Conservation (phyloP, 2,888 invertebrate genomes). For the Tuberolachnus salignus region DNA sequence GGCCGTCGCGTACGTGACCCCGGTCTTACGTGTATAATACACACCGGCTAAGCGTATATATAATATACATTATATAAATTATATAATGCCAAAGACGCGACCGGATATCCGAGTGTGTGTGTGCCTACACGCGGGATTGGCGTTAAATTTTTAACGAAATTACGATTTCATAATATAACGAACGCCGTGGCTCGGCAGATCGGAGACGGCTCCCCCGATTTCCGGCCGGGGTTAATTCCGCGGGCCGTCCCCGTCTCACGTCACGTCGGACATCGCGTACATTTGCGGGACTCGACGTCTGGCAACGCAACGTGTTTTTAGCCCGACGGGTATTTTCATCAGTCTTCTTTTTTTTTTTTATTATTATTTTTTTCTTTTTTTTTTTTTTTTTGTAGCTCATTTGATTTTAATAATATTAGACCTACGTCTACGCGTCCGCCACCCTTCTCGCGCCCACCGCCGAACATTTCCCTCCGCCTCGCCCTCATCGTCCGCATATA, state of each 20-base stretch:
- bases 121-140: too few species aligned
- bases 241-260: background rate
- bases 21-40: too few species aligned
- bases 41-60: too few species aligned
- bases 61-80: too few species aligned
- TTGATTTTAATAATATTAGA: conserved; percentile 29
- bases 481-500: too few species aligned
- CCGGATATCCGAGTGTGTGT: too few species aligned
- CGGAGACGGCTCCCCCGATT: conserved; percentile 25
- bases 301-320: background rate
- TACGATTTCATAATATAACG: conserved; percentile 11
- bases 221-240: conserved; percentile 15
- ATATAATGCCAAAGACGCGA: too few species aligned
- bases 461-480: too few species aligned
- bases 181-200: conserved; percentile 12
- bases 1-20: too few species aligned
- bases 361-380: background rate
- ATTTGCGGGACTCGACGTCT: background rate
- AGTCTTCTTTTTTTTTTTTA: background rate
- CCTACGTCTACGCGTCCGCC: background rate
- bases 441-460: too few species aligned
- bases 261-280: background rate
- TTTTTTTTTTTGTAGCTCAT: conserved; percentile 6
- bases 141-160: conserved; percentile 18
- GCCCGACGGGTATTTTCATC: background rate